A percentile compares a stretch with the other conserved stretches of the same genome.
Evolutionary conservation across 2,888 invertebrate genomes (phyloP).

Genomic region (Synergus japonicus): DNA sequence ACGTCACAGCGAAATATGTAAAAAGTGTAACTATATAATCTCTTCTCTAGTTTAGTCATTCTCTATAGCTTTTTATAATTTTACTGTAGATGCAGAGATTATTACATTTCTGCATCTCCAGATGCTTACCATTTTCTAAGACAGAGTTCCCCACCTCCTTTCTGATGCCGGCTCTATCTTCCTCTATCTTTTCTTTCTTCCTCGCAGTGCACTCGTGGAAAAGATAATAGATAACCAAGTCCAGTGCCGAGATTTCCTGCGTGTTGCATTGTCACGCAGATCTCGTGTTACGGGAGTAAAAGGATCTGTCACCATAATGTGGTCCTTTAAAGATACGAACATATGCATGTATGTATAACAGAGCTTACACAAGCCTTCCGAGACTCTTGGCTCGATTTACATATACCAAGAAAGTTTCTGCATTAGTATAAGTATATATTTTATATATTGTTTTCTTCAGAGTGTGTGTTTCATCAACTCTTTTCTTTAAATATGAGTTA

Average conservation of each 20-base stretch:
- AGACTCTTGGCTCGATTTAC: conserved; percentile 1
- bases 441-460: background rate
- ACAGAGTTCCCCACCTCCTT: conserved; percentile 22
- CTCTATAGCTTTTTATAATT: conserved; percentile 1
- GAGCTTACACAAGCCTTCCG: conserved; percentile 32
- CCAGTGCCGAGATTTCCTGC: conserved; percentile 3
- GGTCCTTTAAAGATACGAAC: conserved; percentile 25
- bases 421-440: background rate
- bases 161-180: conserved; percentile 16
- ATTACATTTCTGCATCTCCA: conserved; percentile 31
- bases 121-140: conserved; percentile 26
- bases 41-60: background rate
- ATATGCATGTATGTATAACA: background rate
- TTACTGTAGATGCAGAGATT: conserved; percentile 22
- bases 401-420: background rate
- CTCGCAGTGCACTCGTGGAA: conserved; percentile 9
- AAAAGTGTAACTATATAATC: background rate
- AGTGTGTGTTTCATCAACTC: conserved; percentile 5
- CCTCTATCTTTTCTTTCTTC: background rate
- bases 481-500: background rate
- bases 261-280: conserved; percentile 28
- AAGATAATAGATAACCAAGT: conserved; percentile 38
- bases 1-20: too few relatives aligned
- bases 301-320: conserved; percentile 40
- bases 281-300: conserved; percentile 39